A percentile compares a stretch with the other conserved stretches of the same genome.
These are phyloP conservation scores for Trypoxylus dichotomus DNA, from an alignment of 1,140 invertebrate species.

Conservation along the genomic window DNA sequence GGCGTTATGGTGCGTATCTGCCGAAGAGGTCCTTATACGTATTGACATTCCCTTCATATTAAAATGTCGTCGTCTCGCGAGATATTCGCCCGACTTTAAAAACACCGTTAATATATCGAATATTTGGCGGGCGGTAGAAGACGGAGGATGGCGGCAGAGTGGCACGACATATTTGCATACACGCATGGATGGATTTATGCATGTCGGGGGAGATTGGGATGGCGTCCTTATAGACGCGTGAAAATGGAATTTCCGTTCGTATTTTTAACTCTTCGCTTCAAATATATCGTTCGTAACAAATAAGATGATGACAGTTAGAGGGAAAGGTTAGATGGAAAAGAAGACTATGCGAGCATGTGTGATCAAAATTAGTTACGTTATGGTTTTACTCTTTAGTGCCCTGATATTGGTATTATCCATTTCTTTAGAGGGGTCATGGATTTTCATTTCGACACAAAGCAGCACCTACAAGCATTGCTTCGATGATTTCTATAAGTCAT, in stretches of 20 bases:
- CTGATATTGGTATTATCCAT: too few relatives aligned
- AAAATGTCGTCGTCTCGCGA: constrained; percentile 20
- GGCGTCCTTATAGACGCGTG: background rate
- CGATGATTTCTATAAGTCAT: too few relatives aligned
- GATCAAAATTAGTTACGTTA: too few relatives aligned
- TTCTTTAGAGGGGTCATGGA: too few relatives aligned
- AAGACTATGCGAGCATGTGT: too few relatives aligned
- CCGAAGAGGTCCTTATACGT: constrained; percentile 7
- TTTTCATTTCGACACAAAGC: too few relatives aligned
- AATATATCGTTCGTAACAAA: background rate
- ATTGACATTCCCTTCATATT: constrained; percentile 24
- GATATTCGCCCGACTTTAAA: constrained; percentile 21
- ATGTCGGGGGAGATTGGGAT: background rate
- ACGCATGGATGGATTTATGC: constrained; percentile 13
- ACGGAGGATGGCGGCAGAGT: background rate
- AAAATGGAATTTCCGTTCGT: background rate
- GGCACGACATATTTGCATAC: constrained; percentile 15
- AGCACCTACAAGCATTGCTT: too few relatives aligned
- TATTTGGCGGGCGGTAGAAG: background rate
- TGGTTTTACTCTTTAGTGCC: too few relatives aligned
- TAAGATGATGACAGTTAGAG: too few relatives aligned
- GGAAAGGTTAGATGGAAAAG: too few relatives aligned
- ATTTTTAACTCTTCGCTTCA: background rate
- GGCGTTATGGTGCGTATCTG: background rate
- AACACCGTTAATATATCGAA: constrained; percentile 22